phyloP scores from a whole-genome alignment of 2,888 invertebrate species.

The Cheilosia vernalis region DNA sequence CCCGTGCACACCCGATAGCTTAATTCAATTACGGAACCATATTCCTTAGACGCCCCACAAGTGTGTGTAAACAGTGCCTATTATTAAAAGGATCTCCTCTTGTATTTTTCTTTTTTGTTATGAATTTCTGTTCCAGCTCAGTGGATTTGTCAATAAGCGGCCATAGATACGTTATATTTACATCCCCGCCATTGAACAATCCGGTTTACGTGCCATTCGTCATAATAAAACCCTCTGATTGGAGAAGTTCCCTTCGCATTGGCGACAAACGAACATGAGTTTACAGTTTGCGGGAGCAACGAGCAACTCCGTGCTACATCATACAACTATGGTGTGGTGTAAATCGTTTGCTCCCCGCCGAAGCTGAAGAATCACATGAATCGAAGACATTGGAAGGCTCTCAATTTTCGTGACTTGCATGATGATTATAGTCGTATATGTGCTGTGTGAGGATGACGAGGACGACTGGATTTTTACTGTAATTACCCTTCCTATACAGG shows the following conservation, averaged over 20 bases:
- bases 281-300: conserved; percentile 26
- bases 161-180: neutral
- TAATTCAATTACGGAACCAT: conserved; percentile 60
- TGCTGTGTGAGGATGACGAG: conserved; percentile 52
- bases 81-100: neutral
- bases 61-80: conserved; percentile 32
- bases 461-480: conserved; percentile 52
- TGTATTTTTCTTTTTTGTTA: neutral
- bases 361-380: conserved; percentile 7
- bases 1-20: conserved; percentile 42
- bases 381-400: conserved; percentile 46
- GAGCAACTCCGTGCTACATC: neutral
- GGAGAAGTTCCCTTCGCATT: conserved; percentile 36
- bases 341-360: conserved; percentile 9
- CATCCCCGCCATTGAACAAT: conserved; percentile 25
- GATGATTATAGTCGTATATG: conserved; percentile 16
- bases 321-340: conserved; percentile 29
- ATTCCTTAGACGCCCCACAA: conserved; percentile 30
- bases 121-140: neutral
- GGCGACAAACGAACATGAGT: conserved; percentile 52
- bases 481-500: conserved; percentile 15
- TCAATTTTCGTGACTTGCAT: conserved; percentile 65
- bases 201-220: conserved; percentile 48
- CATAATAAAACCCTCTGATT: conserved; percentile 56
- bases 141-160: conserved; percentile 26